Percentiles rank a stretch among this genome's conserved stretches.
These are phyloP conservation scores for Drosophila kikkawai DNA, from an alignment of 1,140 invertebrate genomes.

Conservation along the genomic window DNA sequence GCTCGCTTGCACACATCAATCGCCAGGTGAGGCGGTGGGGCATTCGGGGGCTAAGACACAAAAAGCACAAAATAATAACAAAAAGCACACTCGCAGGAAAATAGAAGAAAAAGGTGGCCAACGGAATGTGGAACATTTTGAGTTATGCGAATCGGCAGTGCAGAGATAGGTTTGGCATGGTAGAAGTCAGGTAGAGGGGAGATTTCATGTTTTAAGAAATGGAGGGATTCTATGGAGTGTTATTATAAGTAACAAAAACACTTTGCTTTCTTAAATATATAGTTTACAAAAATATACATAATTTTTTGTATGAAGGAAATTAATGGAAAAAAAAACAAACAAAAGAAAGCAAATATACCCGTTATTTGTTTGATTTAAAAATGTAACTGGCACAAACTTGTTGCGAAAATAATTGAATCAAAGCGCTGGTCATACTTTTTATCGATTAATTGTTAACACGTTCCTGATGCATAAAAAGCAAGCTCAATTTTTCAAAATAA, in stretches of 20 bases:
- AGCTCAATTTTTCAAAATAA: not conserved
- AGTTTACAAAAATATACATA: too few species aligned
- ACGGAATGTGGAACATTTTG: slow-evolving; percentile 63
- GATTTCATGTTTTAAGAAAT: not conserved
- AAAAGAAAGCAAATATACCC: too few species aligned
- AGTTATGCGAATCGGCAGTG: slow-evolving; percentile 32
- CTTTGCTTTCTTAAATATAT: too few species aligned
- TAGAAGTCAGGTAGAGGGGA: not conserved
- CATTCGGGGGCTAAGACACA: slow-evolving; percentile 17
- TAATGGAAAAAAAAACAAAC: too few species aligned
- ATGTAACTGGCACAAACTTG: not conserved
- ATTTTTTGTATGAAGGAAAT: too few species aligned
- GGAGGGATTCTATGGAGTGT: not conserved
- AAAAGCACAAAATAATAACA: slow-evolving; percentile 12
- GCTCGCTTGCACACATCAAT: slow-evolving; percentile 83
- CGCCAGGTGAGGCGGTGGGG: slow-evolving; percentile 62
- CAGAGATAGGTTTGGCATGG: slow-evolving; percentile 2
- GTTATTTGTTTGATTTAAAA: too few species aligned
- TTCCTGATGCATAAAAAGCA: too few species aligned
- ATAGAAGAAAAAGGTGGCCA: slow-evolving; percentile 25
- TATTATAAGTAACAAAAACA: not conserved
- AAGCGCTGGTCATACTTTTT: not conserved
- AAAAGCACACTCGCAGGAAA: slow-evolving; percentile 15
- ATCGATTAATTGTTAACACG: not conserved
- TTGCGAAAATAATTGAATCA: not conserved